Percentiles rank a stretch among this genome's conserved stretches.
Evolutionary conservation across 2,113 vertebrate species (phyloP).

Genomic region (Morone saxatilis): DNA sequence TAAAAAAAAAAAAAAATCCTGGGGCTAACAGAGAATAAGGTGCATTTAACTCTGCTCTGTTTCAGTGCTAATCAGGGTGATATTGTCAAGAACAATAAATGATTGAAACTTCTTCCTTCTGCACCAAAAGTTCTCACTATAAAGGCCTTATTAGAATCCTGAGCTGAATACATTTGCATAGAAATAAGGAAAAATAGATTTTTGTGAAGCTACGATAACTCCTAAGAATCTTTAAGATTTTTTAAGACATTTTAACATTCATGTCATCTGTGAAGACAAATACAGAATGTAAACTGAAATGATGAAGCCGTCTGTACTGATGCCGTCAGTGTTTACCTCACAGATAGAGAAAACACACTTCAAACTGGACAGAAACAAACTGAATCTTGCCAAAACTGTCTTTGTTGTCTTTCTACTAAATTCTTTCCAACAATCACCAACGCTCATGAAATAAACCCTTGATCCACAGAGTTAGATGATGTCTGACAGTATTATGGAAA

Average conservation of each 20-base stretch:
- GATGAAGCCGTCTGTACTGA: background rate
- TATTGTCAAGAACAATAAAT: background rate
- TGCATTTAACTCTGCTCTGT: background rate
- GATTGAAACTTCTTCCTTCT: background rate
- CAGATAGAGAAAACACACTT: no score
- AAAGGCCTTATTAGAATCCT: background rate
- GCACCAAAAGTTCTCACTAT: background rate
- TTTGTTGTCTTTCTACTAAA: no score
- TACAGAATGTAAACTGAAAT: background rate
- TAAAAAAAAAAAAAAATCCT: background rate
- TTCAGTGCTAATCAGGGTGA: slow-evolving; percentile 8
- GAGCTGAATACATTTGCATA: slow-evolving; percentile 15
- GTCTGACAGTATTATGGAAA: no score
- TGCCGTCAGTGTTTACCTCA: background rate
- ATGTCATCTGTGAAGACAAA: background rate
- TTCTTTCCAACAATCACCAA: no score
- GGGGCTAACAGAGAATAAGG: background rate
- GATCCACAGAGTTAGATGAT: no score
- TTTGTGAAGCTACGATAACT: background rate
- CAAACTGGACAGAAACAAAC: no score
- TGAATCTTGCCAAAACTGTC: no score
- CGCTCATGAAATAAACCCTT: no score
- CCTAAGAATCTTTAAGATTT: background rate
- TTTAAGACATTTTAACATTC: background rate
- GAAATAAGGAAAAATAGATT: slow-evolving; percentile 5